Conservation (phyloP, 2,113 vertebrate genomes). For the Marmota monax region DNA sequence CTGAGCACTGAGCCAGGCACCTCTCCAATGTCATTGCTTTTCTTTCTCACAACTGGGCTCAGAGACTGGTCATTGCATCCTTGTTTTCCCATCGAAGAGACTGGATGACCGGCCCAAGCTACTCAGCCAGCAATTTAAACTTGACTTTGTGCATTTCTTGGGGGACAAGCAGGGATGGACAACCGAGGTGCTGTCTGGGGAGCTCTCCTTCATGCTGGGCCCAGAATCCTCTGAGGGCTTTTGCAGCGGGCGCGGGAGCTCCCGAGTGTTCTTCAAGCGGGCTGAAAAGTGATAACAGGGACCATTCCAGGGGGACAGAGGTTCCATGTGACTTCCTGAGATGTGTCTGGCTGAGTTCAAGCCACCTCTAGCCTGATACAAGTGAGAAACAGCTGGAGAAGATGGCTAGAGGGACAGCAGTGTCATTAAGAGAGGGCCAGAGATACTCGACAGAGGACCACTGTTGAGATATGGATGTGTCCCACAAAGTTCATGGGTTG, state of each 20-base stretch:
- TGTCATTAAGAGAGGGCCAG: not conserved
- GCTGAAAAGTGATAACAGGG: not conserved
- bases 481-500: too few species aligned
- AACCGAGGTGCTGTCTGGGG: not conserved
- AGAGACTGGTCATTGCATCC: not conserved
- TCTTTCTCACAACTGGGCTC: not conserved
- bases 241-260: not conserved
- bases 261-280: not conserved
- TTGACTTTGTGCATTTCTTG: not conserved
- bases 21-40: not conserved
- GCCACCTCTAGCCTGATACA: not conserved
- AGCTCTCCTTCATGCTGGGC: not conserved
- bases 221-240: not conserved
- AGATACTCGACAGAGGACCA: accelerated
- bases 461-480: not conserved
- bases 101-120: not conserved
- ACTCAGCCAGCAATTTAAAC: not conserved
- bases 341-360: not conserved
- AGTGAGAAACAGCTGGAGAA: not conserved
- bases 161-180: not conserved
- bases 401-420: not conserved
- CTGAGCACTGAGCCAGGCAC: not conserved
- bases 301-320: too few species aligned
- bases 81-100: not conserved
- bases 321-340: not conserved